Conservation (phyloP, 92 coral and sea anemone species). For the Epizoanthus illoricatus region DNA sequence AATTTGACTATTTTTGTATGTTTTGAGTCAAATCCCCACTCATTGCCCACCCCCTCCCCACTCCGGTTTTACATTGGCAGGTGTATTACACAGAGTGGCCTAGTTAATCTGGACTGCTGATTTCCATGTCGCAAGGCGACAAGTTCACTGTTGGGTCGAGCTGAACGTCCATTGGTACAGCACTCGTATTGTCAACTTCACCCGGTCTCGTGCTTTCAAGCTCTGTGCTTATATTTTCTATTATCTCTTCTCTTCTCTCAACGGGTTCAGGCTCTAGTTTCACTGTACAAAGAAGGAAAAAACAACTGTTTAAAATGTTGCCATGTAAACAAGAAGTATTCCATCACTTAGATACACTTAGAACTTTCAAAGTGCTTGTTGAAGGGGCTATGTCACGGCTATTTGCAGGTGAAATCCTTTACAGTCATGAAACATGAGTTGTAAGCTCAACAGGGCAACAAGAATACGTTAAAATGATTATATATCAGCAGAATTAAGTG, state of each 20-base stretch:
- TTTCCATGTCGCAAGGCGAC: conserved; percentile 42
- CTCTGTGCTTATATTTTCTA: conserved; percentile 3
- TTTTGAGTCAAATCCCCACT: no score
- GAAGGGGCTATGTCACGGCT: no score
- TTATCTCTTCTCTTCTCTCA: conserved; percentile 2
- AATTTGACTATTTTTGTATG: no score
- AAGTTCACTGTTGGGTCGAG: conserved; percentile 32
- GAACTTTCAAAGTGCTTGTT: not conserved
- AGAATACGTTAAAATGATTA: no score
- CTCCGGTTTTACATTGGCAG: no score
- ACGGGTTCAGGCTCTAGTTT: not conserved
- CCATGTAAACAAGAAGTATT: not conserved
- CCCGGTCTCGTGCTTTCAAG: conserved; percentile 11
- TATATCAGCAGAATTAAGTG: no score
- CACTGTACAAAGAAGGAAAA: conserved; percentile 12
- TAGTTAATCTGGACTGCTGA: conserved; percentile 35
- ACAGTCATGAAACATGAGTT: no score
- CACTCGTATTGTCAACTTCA: conserved; percentile 21
- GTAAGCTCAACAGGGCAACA: no score
- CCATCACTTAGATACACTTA: not conserved
- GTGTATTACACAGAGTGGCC: not conserved
- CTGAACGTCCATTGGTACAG: conserved; percentile 34
- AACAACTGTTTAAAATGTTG: not conserved
- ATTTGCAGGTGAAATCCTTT: no score
- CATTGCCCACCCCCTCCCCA: no score